Evolutionary conservation across 1,140 invertebrate genomes (phyloP).

Genomic region (Lepeophtheirus salmonis): DNA sequence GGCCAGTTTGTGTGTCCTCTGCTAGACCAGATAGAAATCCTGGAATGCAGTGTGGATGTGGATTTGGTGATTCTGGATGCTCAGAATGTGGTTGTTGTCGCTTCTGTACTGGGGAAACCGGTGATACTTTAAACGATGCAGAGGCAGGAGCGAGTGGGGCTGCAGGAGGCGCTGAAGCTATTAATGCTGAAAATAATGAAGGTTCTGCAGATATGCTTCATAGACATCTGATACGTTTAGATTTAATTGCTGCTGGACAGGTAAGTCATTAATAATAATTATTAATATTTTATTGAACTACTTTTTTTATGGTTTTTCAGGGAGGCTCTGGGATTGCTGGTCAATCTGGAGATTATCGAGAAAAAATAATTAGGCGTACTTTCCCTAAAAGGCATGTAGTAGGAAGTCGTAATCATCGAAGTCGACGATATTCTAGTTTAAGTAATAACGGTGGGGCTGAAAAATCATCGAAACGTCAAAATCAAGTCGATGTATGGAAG

Average conservation of each 20-base stretch:
- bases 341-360: not conserved
- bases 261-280: too few species aligned
- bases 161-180: constrained; percentile 11
- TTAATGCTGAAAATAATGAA: constrained; percentile 19
- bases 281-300: too few species aligned
- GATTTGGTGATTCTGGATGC: constrained; percentile 81
- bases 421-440: not conserved
- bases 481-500: constrained; percentile 23
- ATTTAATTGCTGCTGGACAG: constrained; percentile 26
- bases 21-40: constrained; percentile 40
- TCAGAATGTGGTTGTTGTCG: constrained; percentile 74
- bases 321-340: not conserved
- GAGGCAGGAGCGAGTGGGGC: constrained; percentile 23
- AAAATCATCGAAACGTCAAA: constrained; percentile 32
- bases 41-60: constrained; percentile 67
- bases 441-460: not conserved
- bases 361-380: not conserved
- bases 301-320: not conserved
- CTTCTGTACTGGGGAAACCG: constrained; percentile 51
- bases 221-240: constrained; percentile 30
- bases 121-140: constrained; percentile 34
- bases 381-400: not conserved
- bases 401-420: constrained; percentile 13
- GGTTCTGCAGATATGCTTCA: constrained; percentile 9
- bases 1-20: constrained; percentile 58